These are phyloP conservation scores for Alexandromys fortis DNA, from an alignment of 2,113 vertebrate species.

Conservation along the genomic window DNA sequence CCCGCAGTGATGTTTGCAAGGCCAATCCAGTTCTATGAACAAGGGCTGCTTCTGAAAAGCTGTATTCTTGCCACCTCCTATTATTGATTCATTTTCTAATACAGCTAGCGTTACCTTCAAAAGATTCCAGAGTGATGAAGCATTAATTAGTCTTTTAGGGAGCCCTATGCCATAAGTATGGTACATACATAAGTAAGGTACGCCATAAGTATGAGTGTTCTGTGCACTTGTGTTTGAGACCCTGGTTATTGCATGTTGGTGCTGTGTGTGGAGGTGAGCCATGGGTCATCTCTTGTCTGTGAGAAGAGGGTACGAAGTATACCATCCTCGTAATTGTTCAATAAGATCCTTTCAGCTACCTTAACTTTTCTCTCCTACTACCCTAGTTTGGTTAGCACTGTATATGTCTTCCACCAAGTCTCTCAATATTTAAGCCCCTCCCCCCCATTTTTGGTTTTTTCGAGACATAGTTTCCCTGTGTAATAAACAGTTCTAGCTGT, in stretches of 20 bases:
- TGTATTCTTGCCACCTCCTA: background rate
- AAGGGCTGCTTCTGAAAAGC: conserved; percentile 14
- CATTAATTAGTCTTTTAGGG: background rate
- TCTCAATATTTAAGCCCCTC: background rate
- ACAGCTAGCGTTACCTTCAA: conserved; percentile 31
- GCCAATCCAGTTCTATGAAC: background rate
- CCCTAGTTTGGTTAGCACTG: background rate
- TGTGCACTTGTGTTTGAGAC: background rate
- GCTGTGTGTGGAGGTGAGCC: background rate
- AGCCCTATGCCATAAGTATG: background rate
- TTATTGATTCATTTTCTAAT: conserved; percentile 9
- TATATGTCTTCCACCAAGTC: background rate
- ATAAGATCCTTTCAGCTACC: background rate
- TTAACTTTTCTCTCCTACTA: background rate
- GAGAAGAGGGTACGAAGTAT: background rate
- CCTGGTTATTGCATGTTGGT: background rate
- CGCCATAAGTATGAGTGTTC: background rate
- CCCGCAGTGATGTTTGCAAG: background rate
- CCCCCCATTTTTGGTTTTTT: background rate
- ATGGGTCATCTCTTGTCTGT: background rate
- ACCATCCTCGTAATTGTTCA: background rate
- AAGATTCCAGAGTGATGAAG: conserved; percentile 5
- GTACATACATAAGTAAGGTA: background rate
- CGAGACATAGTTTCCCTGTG: background rate
- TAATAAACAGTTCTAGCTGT: too few species aligned